Evolutionary conservation across 92 coral and sea anemone genomes (phyloP).

Genomic region (Siderastrea siderea): DNA sequence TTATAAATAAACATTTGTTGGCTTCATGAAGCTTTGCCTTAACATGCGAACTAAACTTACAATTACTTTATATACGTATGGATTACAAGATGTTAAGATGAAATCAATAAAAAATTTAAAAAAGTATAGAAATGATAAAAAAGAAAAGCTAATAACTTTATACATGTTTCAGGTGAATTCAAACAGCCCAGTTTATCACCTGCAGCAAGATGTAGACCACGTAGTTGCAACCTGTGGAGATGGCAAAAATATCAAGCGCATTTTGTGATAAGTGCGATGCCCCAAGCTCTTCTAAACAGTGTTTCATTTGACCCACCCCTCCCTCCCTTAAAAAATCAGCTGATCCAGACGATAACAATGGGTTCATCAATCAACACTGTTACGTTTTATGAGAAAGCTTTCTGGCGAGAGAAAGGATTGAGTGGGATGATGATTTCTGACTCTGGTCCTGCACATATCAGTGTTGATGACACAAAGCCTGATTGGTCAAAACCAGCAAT

Average conservation of each 20-base stretch:
- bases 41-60: no score
- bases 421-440: constrained; percentile 84
- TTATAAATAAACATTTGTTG: no score
- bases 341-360: constrained; percentile 96
- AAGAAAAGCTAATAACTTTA: no score
- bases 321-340: constrained; percentile 93
- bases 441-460: constrained; percentile 92
- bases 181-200: constrained; percentile 81
- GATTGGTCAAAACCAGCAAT: constrained; percentile 97
- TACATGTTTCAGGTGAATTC: constrained; percentile 73
- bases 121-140: no score
- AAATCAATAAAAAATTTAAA: no score
- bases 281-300: constrained; percentile 91
- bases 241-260: constrained; percentile 89
- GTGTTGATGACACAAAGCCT: constrained; percentile 96
- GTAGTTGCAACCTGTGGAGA: constrained; percentile 86
- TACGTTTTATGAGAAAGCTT: constrained; percentile 86
- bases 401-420: constrained; percentile 91
- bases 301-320: constrained; percentile 94
- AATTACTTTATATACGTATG: no score
- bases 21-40: no score
- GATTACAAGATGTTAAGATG: no score
- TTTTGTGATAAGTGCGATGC: constrained; percentile 97
- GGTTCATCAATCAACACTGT: constrained; percentile 96
- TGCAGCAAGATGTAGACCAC: constrained; percentile 80